Conservation (phyloP, 2,113 vertebrate species). For the Lagopus muta region DNA sequence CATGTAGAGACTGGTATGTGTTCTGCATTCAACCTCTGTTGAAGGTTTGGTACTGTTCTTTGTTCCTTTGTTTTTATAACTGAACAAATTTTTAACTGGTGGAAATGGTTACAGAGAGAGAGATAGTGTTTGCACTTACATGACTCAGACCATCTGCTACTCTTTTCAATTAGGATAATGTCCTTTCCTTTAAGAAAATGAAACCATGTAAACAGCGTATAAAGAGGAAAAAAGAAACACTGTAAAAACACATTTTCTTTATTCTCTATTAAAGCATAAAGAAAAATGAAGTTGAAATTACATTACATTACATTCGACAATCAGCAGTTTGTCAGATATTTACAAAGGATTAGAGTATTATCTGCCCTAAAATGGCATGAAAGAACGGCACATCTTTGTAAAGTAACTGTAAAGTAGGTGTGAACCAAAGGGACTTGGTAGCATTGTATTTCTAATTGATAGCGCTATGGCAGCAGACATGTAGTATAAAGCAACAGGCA, state of each 20-base stretch:
- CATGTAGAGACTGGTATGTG: neutral
- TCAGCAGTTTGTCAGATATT: neutral
- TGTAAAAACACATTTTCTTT: neutral
- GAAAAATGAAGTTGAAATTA: neutral
- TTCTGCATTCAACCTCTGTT: neutral
- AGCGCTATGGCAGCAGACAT: neutral
- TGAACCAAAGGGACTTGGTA: neutral
- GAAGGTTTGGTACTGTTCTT: neutral
- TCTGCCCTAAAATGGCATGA: neutral
- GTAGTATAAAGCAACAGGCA: neutral
- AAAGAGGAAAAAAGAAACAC: neutral
- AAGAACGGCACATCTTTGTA: neutral
- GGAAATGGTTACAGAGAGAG: neutral
- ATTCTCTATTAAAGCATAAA: neutral
- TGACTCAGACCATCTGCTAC: neutral
- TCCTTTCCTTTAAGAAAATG: neutral
- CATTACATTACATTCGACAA: neutral
- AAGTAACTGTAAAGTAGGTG: neutral
- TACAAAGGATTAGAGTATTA: neutral
- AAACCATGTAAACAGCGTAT: neutral
- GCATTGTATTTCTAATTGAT: neutral
- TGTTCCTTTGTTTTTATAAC: neutral
- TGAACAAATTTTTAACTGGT: neutral
- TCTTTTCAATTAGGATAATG: neutral
- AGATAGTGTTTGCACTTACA: neutral